Base-by-base conservation (phyloP, 2,113 vertebrate species). In the Cyprinodon tularosa region DNA sequence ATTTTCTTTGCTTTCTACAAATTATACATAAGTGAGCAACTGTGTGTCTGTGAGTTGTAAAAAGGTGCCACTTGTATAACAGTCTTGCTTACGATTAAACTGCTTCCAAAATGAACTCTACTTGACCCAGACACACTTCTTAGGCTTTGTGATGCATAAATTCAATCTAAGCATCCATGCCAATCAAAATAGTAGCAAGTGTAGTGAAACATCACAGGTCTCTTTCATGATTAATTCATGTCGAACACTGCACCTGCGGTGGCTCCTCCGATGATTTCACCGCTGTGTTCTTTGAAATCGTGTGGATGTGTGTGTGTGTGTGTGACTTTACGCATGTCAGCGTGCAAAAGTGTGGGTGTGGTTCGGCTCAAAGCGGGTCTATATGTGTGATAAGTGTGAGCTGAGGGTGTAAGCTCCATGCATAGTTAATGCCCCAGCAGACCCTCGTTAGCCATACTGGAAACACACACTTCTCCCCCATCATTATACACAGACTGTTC, bases 171-270 rank as follows among this genome's bases (percentile, higher is more conserved):
- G 88, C 83, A 68, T 69, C 7, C 12, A 84, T 88, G 92, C 86
- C 91, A 93, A 89, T 93, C 91, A 90, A 84, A 86, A 86, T 60
- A 75, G 86, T 86, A 84, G 79, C 72, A 40, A 72, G 76, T 74
- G 87, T 72, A 80, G 88, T 83, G 83, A 89, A 89, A 93, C 92
- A 90, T 91, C 90, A 91, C 86, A 93, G 88, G 80, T 89, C 68
- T 80, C 83, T 89, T 88, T 90, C 86, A 91, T 92, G 92, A 89
- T 90, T 93, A 92, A 92, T 91, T 91, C 89, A 93, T 92, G 91
- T 88, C 12, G 71, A 90, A 90, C 88, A 86, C 74, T 62, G 87
- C 86, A 92, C 90, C 89, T 91, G 88, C 86, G 86, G 88, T 84
- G 86, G 78, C 85, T 89, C 86, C 67, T 62, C 82, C 84, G 90